Evolutionary conservation across 2,888 invertebrate genomes (phyloP).

Genomic region (Uropetala carovei): DNA sequence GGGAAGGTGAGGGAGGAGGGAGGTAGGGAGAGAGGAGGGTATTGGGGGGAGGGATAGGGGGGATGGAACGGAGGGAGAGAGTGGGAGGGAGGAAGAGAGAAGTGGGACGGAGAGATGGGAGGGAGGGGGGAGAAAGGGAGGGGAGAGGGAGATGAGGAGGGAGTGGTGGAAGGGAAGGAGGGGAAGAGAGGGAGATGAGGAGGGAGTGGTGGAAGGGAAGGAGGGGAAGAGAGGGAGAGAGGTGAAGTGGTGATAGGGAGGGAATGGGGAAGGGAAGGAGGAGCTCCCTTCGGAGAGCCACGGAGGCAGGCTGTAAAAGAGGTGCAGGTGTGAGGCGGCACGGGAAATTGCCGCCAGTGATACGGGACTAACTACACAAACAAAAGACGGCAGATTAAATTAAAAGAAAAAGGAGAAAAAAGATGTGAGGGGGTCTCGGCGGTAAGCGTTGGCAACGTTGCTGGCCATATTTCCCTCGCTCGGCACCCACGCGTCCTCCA

Average conservation of each 20-base stretch:
- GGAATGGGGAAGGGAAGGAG: not conserved
- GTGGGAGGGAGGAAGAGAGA: not conserved
- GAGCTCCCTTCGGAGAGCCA: not conserved
- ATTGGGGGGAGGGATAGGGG: not conserved
- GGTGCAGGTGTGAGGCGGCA: too few relatives aligned
- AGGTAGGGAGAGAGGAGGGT: not conserved
- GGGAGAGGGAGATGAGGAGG: not conserved
- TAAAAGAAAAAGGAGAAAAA: too few relatives aligned
- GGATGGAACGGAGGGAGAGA: not conserved
- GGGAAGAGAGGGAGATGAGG: not conserved
- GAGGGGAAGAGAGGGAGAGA: not conserved
- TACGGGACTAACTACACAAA: too few relatives aligned
- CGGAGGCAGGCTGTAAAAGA: too few relatives aligned
- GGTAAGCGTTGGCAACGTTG: too few relatives aligned
- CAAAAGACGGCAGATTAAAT: too few relatives aligned
- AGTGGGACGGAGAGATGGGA: not conserved
- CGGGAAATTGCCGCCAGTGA: too few relatives aligned
- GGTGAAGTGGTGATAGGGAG: not conserved
- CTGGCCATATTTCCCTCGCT: too few relatives aligned
- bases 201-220: not conserved
- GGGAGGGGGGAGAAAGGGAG: not conserved
- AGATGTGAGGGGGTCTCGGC: too few relatives aligned
- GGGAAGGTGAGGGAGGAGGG: not conserved
- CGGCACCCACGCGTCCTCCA: too few relatives aligned
- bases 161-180: not conserved